Evolutionary conservation across 1,140 invertebrate genomes (phyloP).

Genomic region (Manduca sexta): DNA sequence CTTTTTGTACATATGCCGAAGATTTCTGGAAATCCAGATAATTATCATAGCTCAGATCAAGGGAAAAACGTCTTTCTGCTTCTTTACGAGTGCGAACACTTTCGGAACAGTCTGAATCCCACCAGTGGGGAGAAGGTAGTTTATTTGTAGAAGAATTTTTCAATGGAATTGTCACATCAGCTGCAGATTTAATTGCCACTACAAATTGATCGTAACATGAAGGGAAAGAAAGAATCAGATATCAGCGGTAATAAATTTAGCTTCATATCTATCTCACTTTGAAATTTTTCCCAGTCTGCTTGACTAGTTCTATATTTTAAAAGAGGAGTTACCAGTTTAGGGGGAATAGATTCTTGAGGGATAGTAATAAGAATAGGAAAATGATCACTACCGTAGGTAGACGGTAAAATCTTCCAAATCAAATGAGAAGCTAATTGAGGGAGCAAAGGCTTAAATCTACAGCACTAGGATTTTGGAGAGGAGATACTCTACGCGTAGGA

Average conservation of each 20-base stretch:
- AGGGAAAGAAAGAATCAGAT: no score
- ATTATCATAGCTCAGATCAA: not conserved
- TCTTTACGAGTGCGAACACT: conserved; percentile 1
- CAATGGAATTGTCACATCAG: conserved; percentile 3
- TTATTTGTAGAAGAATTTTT: not conserved
- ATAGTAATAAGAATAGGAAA: conserved; percentile 6
- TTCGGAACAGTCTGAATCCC: conserved; percentile 7
- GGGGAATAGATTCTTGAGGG: not conserved
- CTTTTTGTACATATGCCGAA: no score
- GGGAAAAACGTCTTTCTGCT: not conserved
- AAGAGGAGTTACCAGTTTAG: no score
- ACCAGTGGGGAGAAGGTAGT: conserved; percentile 4
- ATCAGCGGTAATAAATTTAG: no score
- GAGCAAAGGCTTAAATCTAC: conserved; percentile 5
- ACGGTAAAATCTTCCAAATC: not conserved
- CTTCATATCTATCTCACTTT: no score
- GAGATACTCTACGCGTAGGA: conserved; percentile 3
- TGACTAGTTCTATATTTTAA: no score
- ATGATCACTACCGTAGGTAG: conserved; percentile 7
- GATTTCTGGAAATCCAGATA: no score
- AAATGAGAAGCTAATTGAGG: not conserved
- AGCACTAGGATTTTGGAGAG: conserved; percentile 1
- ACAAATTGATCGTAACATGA: no score
- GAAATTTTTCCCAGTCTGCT: no score
- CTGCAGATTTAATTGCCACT: not conserved